Conservation (phyloP, 2,888 invertebrate species). For the Diploptera punctata region DNA sequence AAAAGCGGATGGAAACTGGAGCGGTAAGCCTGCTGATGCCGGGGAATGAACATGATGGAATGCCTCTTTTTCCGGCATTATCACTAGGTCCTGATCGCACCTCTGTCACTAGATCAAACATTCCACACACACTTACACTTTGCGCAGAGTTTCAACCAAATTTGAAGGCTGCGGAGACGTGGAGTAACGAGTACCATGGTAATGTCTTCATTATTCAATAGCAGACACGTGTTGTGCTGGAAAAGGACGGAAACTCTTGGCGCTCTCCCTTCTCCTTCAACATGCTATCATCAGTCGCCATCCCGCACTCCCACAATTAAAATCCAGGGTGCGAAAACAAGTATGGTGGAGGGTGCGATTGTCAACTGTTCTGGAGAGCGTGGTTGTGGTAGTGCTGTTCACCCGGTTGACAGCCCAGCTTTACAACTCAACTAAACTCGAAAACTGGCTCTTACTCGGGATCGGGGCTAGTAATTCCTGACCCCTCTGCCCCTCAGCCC, state of each 20-base stretch:
- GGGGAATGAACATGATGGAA: conserved; percentile 28
- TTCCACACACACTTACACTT: background rate
- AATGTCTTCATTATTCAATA: conserved; percentile 16
- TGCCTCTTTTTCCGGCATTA: conserved; percentile 40
- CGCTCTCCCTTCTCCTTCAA: conserved; percentile 1
- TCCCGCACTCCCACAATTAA: background rate
- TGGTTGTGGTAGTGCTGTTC: conserved; percentile 3
- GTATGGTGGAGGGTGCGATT: background rate
- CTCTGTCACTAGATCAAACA: background rate
- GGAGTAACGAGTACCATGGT: background rate
- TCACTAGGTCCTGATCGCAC: conserved; percentile 50
- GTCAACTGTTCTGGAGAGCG: conserved; percentile 4
- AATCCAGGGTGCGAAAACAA: background rate
- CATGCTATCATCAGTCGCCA: background rate
- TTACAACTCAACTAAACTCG: conserved; percentile 57
- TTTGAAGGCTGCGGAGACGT: background rate
- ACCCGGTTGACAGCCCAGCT: conserved; percentile 56
- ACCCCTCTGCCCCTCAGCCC: conserved; percentile 23
- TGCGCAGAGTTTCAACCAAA: background rate
- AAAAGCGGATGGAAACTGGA: conserved; percentile 59
- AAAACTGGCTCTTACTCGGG: conserved; percentile 34
- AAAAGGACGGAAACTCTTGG: background rate
- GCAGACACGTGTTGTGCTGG: conserved; percentile 7
- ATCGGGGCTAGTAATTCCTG: conserved; percentile 22
- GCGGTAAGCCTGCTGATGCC: conserved; percentile 56